These are phyloP conservation scores for Ploceus nigricollis DNA, from an alignment of 2,113 vertebrate species.

Conservation along the genomic window DNA sequence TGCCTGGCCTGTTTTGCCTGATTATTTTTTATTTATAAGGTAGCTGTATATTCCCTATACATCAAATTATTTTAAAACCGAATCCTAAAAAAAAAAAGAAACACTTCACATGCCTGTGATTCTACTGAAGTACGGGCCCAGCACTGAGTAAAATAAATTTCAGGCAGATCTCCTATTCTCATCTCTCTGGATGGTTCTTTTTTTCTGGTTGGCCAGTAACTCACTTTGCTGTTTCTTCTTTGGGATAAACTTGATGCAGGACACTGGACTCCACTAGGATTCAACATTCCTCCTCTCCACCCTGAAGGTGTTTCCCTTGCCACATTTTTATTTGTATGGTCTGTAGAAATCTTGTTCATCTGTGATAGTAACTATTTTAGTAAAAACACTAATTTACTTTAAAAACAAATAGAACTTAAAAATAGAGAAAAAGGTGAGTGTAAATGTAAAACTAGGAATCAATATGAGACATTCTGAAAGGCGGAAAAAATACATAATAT, in stretches of 20 bases:
- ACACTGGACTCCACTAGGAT: not conserved
- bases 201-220: not conserved
- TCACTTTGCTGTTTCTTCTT: not conserved
- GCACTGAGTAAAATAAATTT: not conserved
- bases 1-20: not conserved
- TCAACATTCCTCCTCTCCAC: not conserved
- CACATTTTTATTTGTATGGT: not conserved
- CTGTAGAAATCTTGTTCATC: not conserved
- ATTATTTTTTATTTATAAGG: not conserved
- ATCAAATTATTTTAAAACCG: not conserved
- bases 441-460: not conserved
- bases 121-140: not conserved
- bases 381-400: not conserved
- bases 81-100: not conserved
- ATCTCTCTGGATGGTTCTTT: not conserved
- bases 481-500: not conserved
- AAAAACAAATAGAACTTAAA: not conserved
- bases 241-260: not conserved
- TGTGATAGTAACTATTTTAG: not conserved
- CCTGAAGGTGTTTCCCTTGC: not conserved
- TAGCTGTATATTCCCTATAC: not conserved
- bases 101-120: not conserved
- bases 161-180: not conserved
- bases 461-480: not conserved
- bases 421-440: not conserved